A percentile compares a stretch with the other conserved stretches of the same genome.
Evolutionary conservation across 2,888 invertebrate genomes (phyloP).

Genomic region (Ophonus ardosiacus): DNA sequence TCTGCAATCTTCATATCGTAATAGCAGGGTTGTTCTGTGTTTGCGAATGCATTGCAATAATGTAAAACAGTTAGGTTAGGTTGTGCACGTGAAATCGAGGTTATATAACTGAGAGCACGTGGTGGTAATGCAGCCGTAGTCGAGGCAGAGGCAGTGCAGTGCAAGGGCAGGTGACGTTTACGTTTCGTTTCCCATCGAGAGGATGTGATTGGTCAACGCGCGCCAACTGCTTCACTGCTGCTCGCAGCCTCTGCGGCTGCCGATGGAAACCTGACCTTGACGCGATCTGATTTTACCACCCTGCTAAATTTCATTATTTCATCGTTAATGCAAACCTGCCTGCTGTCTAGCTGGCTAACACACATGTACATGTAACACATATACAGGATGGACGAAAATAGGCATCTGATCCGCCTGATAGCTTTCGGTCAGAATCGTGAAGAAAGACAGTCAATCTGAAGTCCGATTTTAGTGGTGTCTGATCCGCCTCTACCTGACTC

Average conservation of each 20-base stretch:
- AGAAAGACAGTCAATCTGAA: too few relatives aligned
- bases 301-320: conserved; percentile 39
- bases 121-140: not conserved
- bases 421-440: too few relatives aligned
- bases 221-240: conserved; percentile 14
- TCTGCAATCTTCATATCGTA: conserved; percentile 28
- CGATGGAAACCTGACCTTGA: conserved; percentile 18
- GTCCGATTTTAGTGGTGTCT: too few relatives aligned
- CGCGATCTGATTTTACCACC: conserved; percentile 34
- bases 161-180: conserved; percentile 42
- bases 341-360: not conserved
- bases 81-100: conserved; percentile 26
- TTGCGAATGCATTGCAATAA: too few relatives aligned
- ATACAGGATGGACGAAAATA: not conserved
- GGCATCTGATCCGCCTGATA: not conserved
- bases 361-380: not conserved
- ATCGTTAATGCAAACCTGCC: conserved; percentile 5
- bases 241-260: not conserved
- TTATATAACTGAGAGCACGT: conserved; percentile 14
- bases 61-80: not conserved
- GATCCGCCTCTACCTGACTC: too few relatives aligned
- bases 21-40: conserved; percentile 8
- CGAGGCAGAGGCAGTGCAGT: not conserved
- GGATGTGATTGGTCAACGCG: conserved; percentile 25
- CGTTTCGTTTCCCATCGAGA: conserved; percentile 3